A percentile compares a stretch with the other conserved stretches of the same genome.
phyloP scores from a whole-genome alignment of 2,113 vertebrate species.

The Vulpes vulpes region DNA sequence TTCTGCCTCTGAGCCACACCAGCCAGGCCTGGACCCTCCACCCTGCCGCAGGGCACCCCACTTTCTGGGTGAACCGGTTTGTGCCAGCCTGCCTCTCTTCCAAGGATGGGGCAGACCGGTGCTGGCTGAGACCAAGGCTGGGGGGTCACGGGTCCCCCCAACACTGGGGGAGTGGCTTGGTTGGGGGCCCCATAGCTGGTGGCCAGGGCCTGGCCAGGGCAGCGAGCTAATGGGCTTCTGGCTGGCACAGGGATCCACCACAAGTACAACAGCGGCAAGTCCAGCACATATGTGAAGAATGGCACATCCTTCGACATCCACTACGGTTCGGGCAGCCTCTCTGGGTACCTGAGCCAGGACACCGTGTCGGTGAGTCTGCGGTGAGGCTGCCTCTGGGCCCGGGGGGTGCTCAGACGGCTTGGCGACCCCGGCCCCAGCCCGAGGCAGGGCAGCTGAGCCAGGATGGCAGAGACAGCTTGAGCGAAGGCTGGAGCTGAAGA shows the following conservation, averaged over 20 bases:
- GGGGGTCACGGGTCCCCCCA: accelerated
- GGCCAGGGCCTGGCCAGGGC: accelerated
- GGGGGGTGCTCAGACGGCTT: accelerated
- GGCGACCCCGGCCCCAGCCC: background rate
- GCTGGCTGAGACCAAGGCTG: background rate
- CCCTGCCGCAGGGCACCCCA: background rate
- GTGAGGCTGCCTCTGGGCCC: background rate
- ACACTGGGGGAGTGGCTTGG: background rate
- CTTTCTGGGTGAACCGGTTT: background rate
- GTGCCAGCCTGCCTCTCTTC: background rate
- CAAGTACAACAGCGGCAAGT: constrained; percentile 94
- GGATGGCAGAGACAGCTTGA: too few species aligned
- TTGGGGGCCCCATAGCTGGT: accelerated
- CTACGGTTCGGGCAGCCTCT: constrained; percentile 96
- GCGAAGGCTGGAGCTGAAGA: background rate
- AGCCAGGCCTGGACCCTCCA: background rate
- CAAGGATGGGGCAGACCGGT: accelerated
- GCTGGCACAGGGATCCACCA: constrained; percentile 91
- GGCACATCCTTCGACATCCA: constrained; percentile 94
- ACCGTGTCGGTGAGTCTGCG: constrained; percentile 85
- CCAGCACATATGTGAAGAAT: constrained; percentile 94
- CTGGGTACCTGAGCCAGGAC: constrained; percentile 96
- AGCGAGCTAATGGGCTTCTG: accelerated
- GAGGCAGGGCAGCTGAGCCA: background rate
- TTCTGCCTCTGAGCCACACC: accelerated